Conservation (phyloP, 1,140 invertebrate species). For the Frieseomelitta varia region DNA sequence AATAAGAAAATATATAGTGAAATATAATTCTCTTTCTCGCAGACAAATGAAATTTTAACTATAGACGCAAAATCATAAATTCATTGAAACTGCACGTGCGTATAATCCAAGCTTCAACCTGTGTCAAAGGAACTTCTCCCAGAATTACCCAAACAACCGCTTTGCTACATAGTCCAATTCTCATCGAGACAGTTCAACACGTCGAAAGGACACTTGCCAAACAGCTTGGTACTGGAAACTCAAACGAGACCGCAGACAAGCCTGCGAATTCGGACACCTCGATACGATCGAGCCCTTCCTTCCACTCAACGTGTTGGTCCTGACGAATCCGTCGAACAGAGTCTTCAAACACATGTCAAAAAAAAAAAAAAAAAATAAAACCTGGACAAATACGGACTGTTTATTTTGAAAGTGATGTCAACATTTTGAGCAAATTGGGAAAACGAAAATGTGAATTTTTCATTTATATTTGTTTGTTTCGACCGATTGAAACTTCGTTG, state of each 20-base stretch:
- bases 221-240: background rate
- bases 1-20: too few species aligned
- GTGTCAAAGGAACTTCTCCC: background rate
- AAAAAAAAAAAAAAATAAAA: too few species aligned
- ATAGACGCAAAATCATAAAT: background rate
- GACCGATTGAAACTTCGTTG: too few species aligned
- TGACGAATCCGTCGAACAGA: background rate
- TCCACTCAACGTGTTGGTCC: background rate
- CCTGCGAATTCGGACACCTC: background rate
- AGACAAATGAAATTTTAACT: background rate
- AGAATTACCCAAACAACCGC: background rate
- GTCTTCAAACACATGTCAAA: too few species aligned
- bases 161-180: background rate
- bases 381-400: too few species aligned
- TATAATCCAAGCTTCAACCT: background rate
- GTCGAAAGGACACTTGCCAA: background rate
- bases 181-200: background rate
- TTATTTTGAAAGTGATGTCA: too few species aligned
- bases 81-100: background rate
- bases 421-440: too few species aligned
- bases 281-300: background rate
- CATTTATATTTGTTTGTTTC: too few species aligned
- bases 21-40: background rate
- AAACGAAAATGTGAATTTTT: too few species aligned
- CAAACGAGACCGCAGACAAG: conserved; percentile 20